Base-by-base conservation (phyloP, 2,113 vertebrate species). In the Ursus arctos region DNA sequence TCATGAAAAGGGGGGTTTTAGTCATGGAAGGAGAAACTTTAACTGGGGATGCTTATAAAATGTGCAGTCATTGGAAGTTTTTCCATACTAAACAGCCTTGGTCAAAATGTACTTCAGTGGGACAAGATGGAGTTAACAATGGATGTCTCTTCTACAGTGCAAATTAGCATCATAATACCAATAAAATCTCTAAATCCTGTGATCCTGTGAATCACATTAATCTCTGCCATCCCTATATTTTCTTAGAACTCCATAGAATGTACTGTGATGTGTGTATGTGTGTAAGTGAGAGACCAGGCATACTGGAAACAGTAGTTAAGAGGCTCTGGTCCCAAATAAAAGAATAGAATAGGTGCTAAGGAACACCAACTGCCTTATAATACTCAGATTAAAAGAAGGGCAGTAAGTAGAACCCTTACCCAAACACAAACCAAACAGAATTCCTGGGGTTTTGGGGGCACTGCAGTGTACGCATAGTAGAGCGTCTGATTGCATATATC, bases 361-460 rank as follows among this genome's bases (percentile, higher is more conserved):
- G 16, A 93, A 55, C 31, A 31, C 93, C 31, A 12, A 0, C 22
- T 61, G 53, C 14, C 5, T 81, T 36, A 51, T 7, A 92, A 43
- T n/a, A 4, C 4, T 63, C 18, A 82, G 19, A 19, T 59, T 49
- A 90, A 79, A 95, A 79, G 18, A 90, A 93, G 9, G 28, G 1
- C 9, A 86, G 9, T 76, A 57, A 91, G 1, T 57, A 57, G 18
- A 55, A 53, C 3, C 2, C n/a, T 86, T 74, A 72, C 18, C 4
- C 28, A 92, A 92, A 80, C 9, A 55, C 22, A 92, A 77, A 22
- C 4, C 49, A 84, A 86, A 84, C 0, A 95, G 61, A 80, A 90
- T 40, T 33, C 7, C 21, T 49, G 26, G 21, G 15, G 1, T 4
- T 59, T 13, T 57, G 10, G 2, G 0, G 10, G 47, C 40, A 1